Conservation (phyloP, 2,888 invertebrate species). For the Tenthredo scrophulariae region DNA sequence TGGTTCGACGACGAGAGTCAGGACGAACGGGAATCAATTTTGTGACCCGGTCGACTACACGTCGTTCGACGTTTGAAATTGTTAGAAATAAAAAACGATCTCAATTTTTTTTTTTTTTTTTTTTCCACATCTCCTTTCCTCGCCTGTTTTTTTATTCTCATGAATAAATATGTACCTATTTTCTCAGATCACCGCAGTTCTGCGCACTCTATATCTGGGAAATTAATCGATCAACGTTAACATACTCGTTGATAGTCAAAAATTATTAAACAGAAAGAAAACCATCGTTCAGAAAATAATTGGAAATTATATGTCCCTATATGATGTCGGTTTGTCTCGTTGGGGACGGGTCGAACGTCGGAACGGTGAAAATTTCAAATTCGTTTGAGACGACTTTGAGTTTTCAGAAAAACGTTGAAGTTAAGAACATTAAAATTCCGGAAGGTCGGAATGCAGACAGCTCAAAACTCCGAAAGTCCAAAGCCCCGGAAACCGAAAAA, state of each 20-base stretch:
- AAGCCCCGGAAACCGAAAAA: too few species aligned
- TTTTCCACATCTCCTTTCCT: neutral
- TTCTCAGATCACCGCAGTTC: neutral
- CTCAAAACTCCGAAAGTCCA: too few species aligned
- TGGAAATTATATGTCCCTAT: neutral
- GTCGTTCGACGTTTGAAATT: conserved; percentile 26
- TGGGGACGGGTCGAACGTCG: too few species aligned
- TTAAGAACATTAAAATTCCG: too few species aligned
- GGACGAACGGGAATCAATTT: conserved; percentile 44
- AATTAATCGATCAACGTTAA: neutral
- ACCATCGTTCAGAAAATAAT: neutral
- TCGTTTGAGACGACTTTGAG: too few species aligned
- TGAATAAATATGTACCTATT: neutral
- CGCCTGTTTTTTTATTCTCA: neutral
- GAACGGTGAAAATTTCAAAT: too few species aligned
- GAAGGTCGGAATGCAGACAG: too few species aligned
- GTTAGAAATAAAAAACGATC: conserved; percentile 11
- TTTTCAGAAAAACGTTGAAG: too few species aligned
- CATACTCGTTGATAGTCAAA: neutral
- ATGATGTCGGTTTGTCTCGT: too few species aligned
- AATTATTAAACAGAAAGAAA: neutral
- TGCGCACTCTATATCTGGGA: neutral
- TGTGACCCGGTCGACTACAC: conserved; percentile 28
- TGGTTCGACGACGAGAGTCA: conserved; percentile 33
- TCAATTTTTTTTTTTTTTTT: neutral